Evolutionary conservation across 2,113 vertebrate species (phyloP).

Genomic region (Podocnemis expansa): DNA sequence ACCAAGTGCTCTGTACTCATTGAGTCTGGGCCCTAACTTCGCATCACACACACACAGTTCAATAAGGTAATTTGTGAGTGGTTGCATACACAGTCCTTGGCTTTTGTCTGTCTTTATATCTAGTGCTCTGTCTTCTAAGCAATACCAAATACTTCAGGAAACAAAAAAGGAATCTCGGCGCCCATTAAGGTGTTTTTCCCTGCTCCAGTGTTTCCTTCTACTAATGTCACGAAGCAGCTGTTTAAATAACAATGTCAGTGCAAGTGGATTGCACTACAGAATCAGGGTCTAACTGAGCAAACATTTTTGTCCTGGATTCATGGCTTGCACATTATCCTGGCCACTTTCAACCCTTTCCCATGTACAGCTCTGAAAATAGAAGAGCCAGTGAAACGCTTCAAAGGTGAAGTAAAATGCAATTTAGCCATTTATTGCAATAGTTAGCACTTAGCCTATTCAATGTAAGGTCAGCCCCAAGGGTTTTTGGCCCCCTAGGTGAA

Average conservation of each 20-base stretch:
- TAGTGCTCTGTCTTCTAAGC: not conserved
- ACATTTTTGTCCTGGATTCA: not conserved
- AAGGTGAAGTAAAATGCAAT: not conserved
- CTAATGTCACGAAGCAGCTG: not conserved
- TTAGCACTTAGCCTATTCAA: not conserved
- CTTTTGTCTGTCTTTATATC: not conserved
- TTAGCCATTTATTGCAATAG: not conserved
- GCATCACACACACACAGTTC: not conserved
- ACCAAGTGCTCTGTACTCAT: not conserved
- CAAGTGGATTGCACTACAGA: not conserved
- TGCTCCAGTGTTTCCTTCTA: not conserved
- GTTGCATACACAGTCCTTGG: not conserved
- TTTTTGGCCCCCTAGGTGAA: too few relatives aligned
- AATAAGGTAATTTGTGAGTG: not conserved
- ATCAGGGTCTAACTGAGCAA: not conserved
- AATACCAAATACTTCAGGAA: not conserved
- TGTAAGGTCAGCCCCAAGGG: too few relatives aligned
- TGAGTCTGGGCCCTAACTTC: not conserved
- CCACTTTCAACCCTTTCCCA: too few relatives aligned
- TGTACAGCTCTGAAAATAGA: rapidly evolving
- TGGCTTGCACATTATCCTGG: not conserved
- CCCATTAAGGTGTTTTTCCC: not conserved
- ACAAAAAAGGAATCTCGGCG: too few relatives aligned
- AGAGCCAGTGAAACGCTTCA: not conserved
- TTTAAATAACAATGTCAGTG: not conserved